Evolutionary conservation across 2,888 invertebrate species (phyloP).

Genomic region (Cerastoderma edule): DNA sequence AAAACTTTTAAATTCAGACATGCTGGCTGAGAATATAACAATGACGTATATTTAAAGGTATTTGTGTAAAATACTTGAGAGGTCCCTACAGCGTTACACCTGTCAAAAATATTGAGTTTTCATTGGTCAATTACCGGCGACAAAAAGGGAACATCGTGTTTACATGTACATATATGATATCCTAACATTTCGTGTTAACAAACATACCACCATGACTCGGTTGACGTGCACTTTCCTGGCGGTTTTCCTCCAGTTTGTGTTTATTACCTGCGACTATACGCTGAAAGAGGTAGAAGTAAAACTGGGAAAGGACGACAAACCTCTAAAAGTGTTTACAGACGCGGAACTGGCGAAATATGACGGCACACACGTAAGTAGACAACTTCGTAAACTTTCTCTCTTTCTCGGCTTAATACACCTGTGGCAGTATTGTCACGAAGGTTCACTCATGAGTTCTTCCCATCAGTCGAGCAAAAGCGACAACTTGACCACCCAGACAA

Average conservation of each 20-base stretch:
- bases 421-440: too few relatives aligned
- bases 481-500: too few relatives aligned
- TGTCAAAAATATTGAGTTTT: constrained; percentile 10
- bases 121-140: constrained; percentile 4
- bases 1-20: too few relatives aligned
- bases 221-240: background rate
- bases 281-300: constrained; percentile 60
- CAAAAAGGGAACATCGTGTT: background rate
- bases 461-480: too few relatives aligned
- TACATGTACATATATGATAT: background rate
- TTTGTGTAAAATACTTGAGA: too few relatives aligned
- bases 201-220: background rate
- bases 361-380: constrained; percentile 71
- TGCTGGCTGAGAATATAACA: too few relatives aligned
- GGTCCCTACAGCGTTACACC: constrained; percentile 10
- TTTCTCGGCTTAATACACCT: too few relatives aligned
- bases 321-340: constrained; percentile 71
- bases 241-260: background rate
- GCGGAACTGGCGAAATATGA: constrained; percentile 72
- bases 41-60: too few relatives aligned
- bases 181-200: too few relatives aligned
- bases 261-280: constrained; percentile 41
- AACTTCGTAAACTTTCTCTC: too few relatives aligned
- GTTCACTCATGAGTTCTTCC: too few relatives aligned
- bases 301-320: constrained; percentile 59